phyloP scores from a whole-genome alignment of 2,113 vertebrate species.

The Sminthopsis crassicaudata region DNA sequence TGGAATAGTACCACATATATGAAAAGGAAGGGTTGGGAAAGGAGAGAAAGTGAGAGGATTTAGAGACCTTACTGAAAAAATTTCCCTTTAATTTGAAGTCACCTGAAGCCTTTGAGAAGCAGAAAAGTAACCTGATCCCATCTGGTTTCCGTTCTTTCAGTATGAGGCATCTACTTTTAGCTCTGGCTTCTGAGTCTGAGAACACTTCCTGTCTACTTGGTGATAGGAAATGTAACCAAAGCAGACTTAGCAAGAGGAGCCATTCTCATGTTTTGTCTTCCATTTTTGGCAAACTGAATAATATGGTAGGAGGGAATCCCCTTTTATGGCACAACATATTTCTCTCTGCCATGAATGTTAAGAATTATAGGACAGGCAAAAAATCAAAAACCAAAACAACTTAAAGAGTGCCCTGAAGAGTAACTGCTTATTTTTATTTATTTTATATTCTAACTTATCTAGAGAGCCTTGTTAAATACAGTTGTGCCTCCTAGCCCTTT shows the following conservation, averaged over 20 bases:
- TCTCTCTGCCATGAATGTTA: background rate
- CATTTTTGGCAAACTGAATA: background rate
- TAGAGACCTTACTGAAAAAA: slow-evolving; percentile 66
- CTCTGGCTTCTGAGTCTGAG: slow-evolving; percentile 79
- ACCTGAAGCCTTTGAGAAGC: slow-evolving; percentile 78
- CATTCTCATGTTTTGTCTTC: slow-evolving; percentile 67
- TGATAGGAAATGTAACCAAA: slow-evolving; percentile 78
- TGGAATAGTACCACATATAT: background rate
- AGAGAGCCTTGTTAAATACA: background rate
- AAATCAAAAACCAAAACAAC: background rate
- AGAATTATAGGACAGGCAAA: background rate
- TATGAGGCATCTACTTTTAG: slow-evolving; percentile 74
- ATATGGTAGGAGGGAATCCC: background rate
- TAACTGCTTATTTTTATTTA: background rate
- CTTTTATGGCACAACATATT: background rate
- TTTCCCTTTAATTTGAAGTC: slow-evolving; percentile 80
- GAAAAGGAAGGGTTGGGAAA: slow-evolving; percentile 20
- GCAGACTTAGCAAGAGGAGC: slow-evolving; percentile 52
- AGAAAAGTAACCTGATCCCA: slow-evolving; percentile 76
- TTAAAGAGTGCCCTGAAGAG: background rate
- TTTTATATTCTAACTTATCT: background rate
- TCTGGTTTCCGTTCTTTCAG: slow-evolving; percentile 77
- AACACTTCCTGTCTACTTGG: slow-evolving; percentile 78
- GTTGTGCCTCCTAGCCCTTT: background rate
- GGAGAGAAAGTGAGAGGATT: slow-evolving; percentile 30